Percentiles rank a stretch among this genome's conserved stretches.
Conservation (phyloP, 2,797 vertebrate genomes). For the Cephalopachus bancanus region DNA sequence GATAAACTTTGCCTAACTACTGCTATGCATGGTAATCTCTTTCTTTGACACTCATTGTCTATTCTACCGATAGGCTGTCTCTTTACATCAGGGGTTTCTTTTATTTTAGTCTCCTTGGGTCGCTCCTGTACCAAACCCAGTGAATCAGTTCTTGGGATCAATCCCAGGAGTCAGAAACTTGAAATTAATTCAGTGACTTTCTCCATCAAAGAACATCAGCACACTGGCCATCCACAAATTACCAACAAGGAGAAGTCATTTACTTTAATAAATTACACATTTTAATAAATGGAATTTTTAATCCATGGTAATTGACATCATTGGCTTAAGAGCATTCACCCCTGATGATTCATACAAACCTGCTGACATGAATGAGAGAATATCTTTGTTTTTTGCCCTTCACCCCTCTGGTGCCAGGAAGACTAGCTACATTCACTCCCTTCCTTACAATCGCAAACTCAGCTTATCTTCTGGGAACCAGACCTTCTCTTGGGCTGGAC, state of each 20-base stretch:
- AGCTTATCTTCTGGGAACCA: slow-evolving; percentile 79
- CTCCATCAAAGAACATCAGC: neutral
- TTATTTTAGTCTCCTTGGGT: neutral
- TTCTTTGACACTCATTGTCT: neutral
- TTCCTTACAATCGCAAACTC: slow-evolving; percentile 64
- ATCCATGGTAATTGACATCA: neutral
- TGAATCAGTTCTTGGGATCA: neutral
- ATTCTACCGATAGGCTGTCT: neutral
- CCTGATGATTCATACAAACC: neutral
- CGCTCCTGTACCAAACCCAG: neutral
- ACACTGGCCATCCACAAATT: neutral
- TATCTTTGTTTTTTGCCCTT: slow-evolving; percentile 58
- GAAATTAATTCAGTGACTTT: slow-evolving; percentile 10
- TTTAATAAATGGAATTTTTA: neutral
- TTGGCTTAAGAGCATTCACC: neutral
- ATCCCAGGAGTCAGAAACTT: neutral
- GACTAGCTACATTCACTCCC: slow-evolving; percentile 55
- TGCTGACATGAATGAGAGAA: slow-evolving; percentile 39
- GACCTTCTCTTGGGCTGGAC: slow-evolving; percentile 43
- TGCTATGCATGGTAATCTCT: neutral
- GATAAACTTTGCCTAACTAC: neutral
- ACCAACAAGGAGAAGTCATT: neutral
- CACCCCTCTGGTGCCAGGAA: slow-evolving; percentile 65
- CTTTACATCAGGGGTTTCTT: neutral
- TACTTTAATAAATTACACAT: slow-evolving; percentile 27